Evolutionary conservation across 2,888 invertebrate genomes (phyloP), one percentile per base, ranked within the genome.

Genomic region (Andrena dorsata): DNA sequence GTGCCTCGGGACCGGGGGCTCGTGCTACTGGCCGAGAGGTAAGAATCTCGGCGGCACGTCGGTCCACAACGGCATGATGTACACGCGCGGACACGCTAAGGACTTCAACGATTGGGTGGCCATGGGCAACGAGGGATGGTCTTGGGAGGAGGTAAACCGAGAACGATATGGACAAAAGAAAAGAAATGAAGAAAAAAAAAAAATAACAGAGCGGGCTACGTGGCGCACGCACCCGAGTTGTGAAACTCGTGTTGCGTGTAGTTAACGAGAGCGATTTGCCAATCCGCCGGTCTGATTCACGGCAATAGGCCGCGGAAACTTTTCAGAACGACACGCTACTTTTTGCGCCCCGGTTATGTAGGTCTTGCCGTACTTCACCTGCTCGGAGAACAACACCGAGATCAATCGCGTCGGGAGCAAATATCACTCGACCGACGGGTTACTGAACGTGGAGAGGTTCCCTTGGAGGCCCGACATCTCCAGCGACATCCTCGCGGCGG

Each of bases 1-100:
- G 0, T 97, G 96, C 85, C 94, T 95, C 6, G 83, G 91, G 13
- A 90, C 73, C 3, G 88, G 88, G 10, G 94, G 95, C 1, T 93
- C 94, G 5, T 96, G 96, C 90, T 94, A 93, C 20, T 97, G 97
- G 97, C 96, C 96, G 0, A 94, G 97, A 73, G 97, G 96, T 2
- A 97, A 97, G 92, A 96, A 96, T 82, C 92, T 95, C 90, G 97
- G 97, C 5, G 97, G 97, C 0, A 95, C 95, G 86, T 95, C 96
- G 63, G 96, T 96, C 0, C 95, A 97, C 71, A 97, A 98, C 91
- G 97, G 97, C 0, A 98, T 98, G 97, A 97, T 97, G 96, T 97
- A 97, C 92, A 96, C 96, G 93, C 95, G 97, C 28, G 97, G 97
- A 0, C 96, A 96, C 87, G 95, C 96, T 0, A 95, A 94, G 1